These are phyloP conservation scores for Fragum whitleyi DNA, from an alignment of 2,888 invertebrate species.

Conservation along the genomic window DNA sequence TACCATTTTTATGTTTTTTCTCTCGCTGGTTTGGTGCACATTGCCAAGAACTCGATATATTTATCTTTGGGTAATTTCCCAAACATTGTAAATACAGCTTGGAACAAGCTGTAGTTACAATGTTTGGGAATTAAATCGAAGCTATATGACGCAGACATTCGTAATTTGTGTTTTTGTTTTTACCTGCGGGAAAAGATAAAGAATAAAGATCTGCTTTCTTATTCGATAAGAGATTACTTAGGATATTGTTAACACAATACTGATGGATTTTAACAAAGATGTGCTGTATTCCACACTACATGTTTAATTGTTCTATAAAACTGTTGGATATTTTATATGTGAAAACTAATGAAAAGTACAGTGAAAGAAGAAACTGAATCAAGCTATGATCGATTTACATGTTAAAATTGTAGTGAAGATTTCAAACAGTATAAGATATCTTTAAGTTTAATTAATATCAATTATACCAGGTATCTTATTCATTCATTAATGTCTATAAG, in stretches of 20 bases:
- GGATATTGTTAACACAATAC: slow-evolving; percentile 6
- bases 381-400: no score
- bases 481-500: no score
- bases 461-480: no score
- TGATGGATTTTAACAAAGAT: slow-evolving; percentile 4
- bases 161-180: neutral
- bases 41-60: slow-evolving; percentile 20
- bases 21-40: slow-evolving; percentile 7
- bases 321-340: no score
- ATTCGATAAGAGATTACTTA: neutral
- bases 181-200: slow-evolving; percentile 10
- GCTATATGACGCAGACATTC: neutral
- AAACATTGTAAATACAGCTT: neutral
- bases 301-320: neutral
- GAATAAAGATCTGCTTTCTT: slow-evolving; percentile 9
- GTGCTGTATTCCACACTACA: neutral
- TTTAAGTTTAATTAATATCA: no score
- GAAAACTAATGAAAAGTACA: no score
- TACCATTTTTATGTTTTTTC: slow-evolving; percentile 16
- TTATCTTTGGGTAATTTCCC: neutral
- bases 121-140: neutral
- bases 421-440: no score
- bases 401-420: no score
- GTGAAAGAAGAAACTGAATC: no score
- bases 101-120: neutral